phyloP scores from a whole-genome alignment of 1,140 invertebrate genomes.

The Manduca sexta region DNA sequence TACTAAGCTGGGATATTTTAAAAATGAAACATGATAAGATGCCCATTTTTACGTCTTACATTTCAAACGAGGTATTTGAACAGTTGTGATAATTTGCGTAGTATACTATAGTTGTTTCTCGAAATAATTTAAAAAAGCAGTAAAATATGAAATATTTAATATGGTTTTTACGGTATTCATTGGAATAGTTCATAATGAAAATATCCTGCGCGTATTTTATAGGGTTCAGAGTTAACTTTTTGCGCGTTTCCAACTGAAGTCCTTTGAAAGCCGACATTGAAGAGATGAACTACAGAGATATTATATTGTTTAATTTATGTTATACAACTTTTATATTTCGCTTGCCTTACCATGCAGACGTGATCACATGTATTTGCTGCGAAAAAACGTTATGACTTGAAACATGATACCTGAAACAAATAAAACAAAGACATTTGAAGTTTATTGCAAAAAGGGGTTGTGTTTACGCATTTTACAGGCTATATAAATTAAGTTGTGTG shows the following conservation, averaged over 20 bases:
- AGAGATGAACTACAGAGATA: conserved; percentile 21
- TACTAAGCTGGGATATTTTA: too few relatives aligned
- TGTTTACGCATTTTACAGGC: too few relatives aligned
- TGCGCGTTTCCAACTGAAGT: conserved; percentile 20
- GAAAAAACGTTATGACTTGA: neutral
- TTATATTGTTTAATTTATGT: conserved; percentile 26
- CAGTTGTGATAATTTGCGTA: too few relatives aligned
- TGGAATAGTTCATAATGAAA: conserved; percentile 23
- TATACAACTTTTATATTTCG: conserved; percentile 17
- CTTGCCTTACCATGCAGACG: neutral
- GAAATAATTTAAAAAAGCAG: too few relatives aligned
- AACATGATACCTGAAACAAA: conserved; percentile 30
- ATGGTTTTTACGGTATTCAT: conserved; percentile 1
- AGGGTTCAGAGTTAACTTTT: conserved; percentile 31
- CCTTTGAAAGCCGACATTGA: conserved; percentile 19
- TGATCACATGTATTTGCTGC: neutral
- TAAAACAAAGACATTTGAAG: conserved; percentile 31
- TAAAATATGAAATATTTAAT: neutral
- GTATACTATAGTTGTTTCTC: too few relatives aligned
- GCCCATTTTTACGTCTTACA: too few relatives aligned
- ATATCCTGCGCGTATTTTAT: conserved; percentile 17
- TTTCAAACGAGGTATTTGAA: too few relatives aligned
- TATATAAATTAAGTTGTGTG: too few relatives aligned
- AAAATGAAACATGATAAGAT: too few relatives aligned
- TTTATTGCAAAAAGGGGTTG: conserved; percentile 20